Evolutionary conservation across 2,113 vertebrate genomes (phyloP).

Genomic region (Girardinichthys multiradiatus): DNA sequence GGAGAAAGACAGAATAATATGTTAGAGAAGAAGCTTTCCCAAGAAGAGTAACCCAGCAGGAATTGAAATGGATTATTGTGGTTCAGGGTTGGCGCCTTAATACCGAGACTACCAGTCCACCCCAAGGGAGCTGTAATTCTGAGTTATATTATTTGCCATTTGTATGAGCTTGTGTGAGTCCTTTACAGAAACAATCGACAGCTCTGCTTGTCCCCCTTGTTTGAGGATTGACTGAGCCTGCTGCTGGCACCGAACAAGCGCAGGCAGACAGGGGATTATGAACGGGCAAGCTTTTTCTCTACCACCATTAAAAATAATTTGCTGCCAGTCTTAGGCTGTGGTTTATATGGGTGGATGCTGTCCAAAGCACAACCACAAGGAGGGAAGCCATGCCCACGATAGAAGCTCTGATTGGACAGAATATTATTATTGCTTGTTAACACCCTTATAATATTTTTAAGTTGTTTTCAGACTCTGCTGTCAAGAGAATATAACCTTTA

Average conservation of each 20-base stretch:
- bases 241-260: constrained; percentile 43
- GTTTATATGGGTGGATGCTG: constrained; percentile 57
- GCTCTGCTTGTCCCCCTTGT: constrained; percentile 26
- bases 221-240: constrained; percentile 34
- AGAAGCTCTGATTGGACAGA: constrained; percentile 47
- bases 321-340: constrained; percentile 58
- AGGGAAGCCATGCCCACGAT: constrained; percentile 38
- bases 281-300: constrained; percentile 58
- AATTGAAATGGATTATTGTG: constrained; percentile 12
- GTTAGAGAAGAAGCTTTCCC: not conserved
- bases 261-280: constrained; percentile 61
- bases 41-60: not conserved
- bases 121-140: constrained; percentile 28
- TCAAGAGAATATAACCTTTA: constrained; percentile 8
- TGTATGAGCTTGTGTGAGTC: constrained; percentile 42
- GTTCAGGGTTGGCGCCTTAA: constrained; percentile 15
- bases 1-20: not conserved
- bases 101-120: constrained; percentile 3
- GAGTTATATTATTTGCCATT: constrained; percentile 20
- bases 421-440: constrained; percentile 64
- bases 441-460: constrained; percentile 58
- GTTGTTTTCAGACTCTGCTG: constrained; percentile 50
- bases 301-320: constrained; percentile 67
- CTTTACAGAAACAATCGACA: constrained; percentile 35
- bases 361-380: constrained; percentile 59